A percentile compares a stretch with the other conserved stretches of the same genome.
Evolutionary conservation across 2,113 vertebrate genomes (phyloP).

Genomic region (Phycodurus eques): DNA sequence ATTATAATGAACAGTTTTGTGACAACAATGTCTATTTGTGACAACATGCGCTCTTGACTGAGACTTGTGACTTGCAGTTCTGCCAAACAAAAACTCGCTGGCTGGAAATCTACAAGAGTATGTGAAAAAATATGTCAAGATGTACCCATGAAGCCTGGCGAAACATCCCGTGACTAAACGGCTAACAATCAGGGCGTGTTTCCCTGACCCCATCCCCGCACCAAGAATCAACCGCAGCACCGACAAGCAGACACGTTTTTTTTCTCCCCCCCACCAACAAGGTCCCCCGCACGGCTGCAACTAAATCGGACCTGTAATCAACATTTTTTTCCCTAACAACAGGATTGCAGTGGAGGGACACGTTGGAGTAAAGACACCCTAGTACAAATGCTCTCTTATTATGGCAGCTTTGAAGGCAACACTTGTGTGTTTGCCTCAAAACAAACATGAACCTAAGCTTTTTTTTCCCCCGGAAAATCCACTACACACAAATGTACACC

Average conservation of each 20-base stretch:
- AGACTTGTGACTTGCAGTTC: constrained; percentile 27
- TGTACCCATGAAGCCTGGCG: background rate
- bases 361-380: constrained; percentile 39
- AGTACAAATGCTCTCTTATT: constrained; percentile 45
- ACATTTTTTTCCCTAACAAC: constrained; percentile 43
- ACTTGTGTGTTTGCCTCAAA: constrained; percentile 9
- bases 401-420: constrained; percentile 29
- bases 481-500: background rate
- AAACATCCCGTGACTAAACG: constrained; percentile 6
- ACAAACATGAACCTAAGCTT: constrained; percentile 1
- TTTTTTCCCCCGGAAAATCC: background rate
- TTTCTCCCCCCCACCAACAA: background rate
- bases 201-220: background rate
- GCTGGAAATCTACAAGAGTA: background rate
- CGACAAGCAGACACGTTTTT: constrained; percentile 23
- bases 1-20: background rate
- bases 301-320: constrained; percentile 58
- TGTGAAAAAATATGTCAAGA: background rate
- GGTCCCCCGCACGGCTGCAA: constrained; percentile 15
- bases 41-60: constrained; percentile 49
- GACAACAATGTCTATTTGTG: background rate
- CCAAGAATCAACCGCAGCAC: background rate
- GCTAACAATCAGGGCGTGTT: constrained; percentile 7
- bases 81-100: constrained; percentile 11
- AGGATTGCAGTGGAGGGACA: constrained; percentile 21